Base-by-base conservation (phyloP, 2,797 vertebrate genomes). In the Scarus forsteni region DNA sequence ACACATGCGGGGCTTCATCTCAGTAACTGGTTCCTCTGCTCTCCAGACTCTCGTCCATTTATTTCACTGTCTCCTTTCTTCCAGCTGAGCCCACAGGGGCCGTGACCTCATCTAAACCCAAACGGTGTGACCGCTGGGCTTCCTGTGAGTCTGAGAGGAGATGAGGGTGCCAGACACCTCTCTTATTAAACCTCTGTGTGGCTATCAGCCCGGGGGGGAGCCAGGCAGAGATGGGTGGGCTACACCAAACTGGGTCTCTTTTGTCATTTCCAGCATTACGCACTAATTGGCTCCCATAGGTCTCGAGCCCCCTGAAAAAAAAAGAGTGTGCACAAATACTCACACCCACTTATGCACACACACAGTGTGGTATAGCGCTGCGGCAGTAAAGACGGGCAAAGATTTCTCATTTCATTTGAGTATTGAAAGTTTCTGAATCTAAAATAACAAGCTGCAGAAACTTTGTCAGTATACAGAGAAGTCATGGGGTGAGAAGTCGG, bases 281-380 rank as follows among this genome's bases (percentile, higher is more conserved):
- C 86, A 87, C 90, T 94, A 93, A 94, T 94, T 94, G 92, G 90
- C 77, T 93, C 92, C 92, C 91, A 86, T 65, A 86, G 91, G 91
- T 92, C 84, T 75, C 12, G 15, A 72, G 68, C 76, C 69, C 54
- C 55, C 69, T 69, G 79, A 19, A 83, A 77, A 85, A 87, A 72
- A 13, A 67, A 70, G 4, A 27, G 27, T 35, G 54, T 19, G 50
- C 50, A 48, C 53, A 54, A 34, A 51, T 39, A 55, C 11, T 18
- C 35, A 38, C 12, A 51, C 43, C 40, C 34, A 63, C 10, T 12
- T 18, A 45, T 18, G 59, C 52, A 36, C 36, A 68, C 7, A 27
- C 42, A 60, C 35, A 61, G 27, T 38, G 34, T 48, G 46, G 4
- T 63, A 56, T 49, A 65, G 19, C 38, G 46, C 60, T 55, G 8